Evolutionary conservation across 2,113 vertebrate species (phyloP).

Genomic region (Catagonus wagneri): DNA sequence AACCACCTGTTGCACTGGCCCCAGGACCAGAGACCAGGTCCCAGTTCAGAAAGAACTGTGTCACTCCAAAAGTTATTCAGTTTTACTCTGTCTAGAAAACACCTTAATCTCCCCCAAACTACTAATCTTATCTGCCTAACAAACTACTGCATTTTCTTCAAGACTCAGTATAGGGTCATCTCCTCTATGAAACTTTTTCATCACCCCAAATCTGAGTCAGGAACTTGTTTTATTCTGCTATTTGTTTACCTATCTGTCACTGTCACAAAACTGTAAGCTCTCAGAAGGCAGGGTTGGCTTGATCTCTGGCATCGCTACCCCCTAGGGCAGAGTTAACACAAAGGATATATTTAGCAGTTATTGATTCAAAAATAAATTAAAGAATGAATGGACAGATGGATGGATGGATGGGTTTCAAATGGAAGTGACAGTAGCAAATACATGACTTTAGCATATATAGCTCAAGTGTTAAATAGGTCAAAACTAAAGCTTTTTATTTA

Average conservation of each 20-base stretch:
- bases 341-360: background rate
- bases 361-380: background rate
- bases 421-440: background rate
- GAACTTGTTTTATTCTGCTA: background rate
- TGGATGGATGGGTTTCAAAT: background rate
- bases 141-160: background rate
- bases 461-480: background rate
- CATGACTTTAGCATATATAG: background rate
- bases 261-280: background rate
- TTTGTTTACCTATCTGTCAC: background rate
- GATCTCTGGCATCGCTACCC: constrained; percentile 16
- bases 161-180: background rate
- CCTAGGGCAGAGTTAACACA: background rate
- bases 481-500: background rate
- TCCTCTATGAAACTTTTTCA: background rate
- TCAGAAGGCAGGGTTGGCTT: background rate
- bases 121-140: background rate
- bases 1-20: background rate
- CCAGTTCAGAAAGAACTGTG: background rate
- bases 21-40: background rate
- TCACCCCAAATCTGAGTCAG: background rate
- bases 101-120: background rate
- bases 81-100: background rate
- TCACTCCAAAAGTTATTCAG: background rate
- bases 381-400: background rate